Evolutionary conservation across 2,113 vertebrate genomes (phyloP).

Genomic region (Seriola dumerili): DNA sequence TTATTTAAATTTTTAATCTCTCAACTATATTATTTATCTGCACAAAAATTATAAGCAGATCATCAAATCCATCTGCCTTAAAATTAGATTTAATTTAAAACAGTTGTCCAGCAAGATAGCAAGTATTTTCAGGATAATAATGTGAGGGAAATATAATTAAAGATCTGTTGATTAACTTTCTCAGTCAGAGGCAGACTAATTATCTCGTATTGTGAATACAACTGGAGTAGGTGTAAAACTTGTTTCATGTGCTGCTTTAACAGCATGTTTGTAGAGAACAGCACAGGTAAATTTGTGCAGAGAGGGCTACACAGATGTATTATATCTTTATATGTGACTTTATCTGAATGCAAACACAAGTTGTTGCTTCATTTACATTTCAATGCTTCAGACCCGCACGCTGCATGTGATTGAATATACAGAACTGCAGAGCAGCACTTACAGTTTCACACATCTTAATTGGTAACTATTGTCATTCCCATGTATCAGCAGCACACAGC

Average conservation of each 20-base stretch:
- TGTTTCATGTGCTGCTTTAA: background rate
- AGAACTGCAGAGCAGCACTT: constrained; percentile 30
- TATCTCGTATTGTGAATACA: constrained; percentile 5
- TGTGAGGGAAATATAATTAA: constrained; percentile 39
- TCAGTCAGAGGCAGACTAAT: constrained; percentile 4
- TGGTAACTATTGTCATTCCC: constrained; percentile 40
- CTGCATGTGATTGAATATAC: background rate
- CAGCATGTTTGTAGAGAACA: background rate
- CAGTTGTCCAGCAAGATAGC: background rate
- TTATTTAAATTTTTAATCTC: background rate
- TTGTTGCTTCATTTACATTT: constrained; percentile 59
- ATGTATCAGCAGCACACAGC: constrained; percentile 15
- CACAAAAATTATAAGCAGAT: background rate
- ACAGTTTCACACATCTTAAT: constrained; percentile 43
- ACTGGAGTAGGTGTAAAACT: background rate
- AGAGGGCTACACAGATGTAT: background rate
- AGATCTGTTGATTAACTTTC: constrained; percentile 39
- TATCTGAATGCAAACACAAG: constrained; percentile 35
- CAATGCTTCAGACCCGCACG: constrained; percentile 33
- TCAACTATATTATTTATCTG: background rate
- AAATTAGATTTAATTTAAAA: constrained; percentile 12
- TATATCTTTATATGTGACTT: background rate
- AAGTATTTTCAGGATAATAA: constrained; percentile 17
- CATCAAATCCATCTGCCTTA: background rate
- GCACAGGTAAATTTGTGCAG: background rate